Conservation (phyloP, 2,113 vertebrate species). For the Lasiurus cinereus region DNA sequence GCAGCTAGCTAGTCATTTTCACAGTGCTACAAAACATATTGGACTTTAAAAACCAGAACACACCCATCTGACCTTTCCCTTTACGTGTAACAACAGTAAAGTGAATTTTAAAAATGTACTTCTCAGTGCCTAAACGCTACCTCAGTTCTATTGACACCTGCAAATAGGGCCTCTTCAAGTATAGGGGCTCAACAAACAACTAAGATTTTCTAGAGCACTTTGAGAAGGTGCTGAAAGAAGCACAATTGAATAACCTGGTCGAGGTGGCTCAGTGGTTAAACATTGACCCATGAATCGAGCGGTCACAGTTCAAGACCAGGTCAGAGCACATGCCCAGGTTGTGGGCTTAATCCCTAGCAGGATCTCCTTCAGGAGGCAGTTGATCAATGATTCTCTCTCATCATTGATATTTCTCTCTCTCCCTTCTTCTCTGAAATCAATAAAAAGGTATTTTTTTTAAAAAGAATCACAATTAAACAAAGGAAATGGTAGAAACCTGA, state of each 20-base stretch:
- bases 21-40: neutral
- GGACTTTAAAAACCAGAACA: constrained; percentile 61
- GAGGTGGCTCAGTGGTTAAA: no score
- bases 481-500: neutral
- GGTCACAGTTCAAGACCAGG: no score
- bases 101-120: neutral
- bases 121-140: neutral
- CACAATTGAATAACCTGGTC: neutral
- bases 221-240: neutral
- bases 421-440: no score
- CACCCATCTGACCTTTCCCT: neutral
- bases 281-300: no score
- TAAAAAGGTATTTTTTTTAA: no score
- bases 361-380: no score
- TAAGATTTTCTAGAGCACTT: neutral
- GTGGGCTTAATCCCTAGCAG: no score
- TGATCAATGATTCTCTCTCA: no score
- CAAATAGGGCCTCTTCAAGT: neutral
- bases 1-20: constrained; percentile 57
- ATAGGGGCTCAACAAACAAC: neutral
- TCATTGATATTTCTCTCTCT: no score
- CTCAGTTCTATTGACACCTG: neutral
- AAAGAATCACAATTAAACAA: neutral
- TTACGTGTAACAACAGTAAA: neutral
- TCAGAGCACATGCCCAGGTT: no score